phyloP scores from a whole-genome alignment of 92 coral and sea anemone species.

The Pocillopora meandrina region DNA sequence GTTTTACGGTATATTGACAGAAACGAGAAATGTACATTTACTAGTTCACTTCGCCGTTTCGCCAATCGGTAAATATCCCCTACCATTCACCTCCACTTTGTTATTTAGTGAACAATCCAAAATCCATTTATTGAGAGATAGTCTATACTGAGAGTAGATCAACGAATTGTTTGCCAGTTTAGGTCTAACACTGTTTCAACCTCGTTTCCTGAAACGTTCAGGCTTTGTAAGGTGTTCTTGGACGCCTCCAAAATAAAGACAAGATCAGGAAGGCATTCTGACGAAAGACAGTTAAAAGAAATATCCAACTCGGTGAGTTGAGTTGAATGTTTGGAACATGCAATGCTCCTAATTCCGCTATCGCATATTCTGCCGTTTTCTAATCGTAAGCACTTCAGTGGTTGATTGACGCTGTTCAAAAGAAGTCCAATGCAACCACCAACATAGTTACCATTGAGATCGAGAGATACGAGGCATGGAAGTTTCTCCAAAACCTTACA shows the following conservation, averaged over 20 bases:
- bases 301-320: slow-evolving; percentile 5
- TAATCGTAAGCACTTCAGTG: background rate
- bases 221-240: background rate
- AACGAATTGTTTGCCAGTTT: background rate
- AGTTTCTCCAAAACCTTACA: background rate
- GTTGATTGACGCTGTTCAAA: background rate
- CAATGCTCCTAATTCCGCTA: background rate
- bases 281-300: background rate
- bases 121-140: too few species aligned
- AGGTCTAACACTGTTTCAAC: background rate
- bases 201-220: background rate
- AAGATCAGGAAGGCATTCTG: background rate
- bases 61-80: too few species aligned
- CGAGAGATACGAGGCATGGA: background rate
- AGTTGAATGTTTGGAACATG: slow-evolving; percentile 5
- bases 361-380: background rate
- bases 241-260: background rate
- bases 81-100: too few species aligned
- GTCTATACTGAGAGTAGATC: background rate
- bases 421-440: background rate
- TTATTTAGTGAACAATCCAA: too few species aligned
- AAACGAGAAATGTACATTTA: too few species aligned
- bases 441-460: background rate
- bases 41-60: too few species aligned
- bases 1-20: too few species aligned